phyloP scores from a whole-genome alignment of 2,888 invertebrate species.

The Campoplex nolae region DNA sequence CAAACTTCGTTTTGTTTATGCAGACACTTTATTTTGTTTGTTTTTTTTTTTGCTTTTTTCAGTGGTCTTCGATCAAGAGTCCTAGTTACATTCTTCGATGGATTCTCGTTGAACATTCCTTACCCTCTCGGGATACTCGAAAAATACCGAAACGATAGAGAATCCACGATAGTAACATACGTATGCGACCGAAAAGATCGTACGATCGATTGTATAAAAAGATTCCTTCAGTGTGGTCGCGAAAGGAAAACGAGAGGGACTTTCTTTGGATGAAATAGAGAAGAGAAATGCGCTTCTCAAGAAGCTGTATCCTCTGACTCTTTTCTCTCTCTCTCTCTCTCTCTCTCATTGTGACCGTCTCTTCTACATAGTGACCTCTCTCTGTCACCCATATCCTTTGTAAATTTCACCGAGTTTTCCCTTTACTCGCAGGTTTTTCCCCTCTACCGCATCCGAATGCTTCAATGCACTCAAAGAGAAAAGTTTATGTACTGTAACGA shows the following conservation, averaged over 20 bases:
- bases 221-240: conserved; percentile 42
- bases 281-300: conserved; percentile 24
- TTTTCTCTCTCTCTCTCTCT: neutral
- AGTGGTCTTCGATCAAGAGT: conserved; percentile 10
- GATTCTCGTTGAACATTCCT: conserved; percentile 32
- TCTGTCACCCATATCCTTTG: conserved; percentile 38
- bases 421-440: conserved; percentile 42
- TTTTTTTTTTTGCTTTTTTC: neutral
- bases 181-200: conserved; percentile 30
- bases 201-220: conserved; percentile 49
- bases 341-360: neutral
- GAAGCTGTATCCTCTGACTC: conserved; percentile 19
- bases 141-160: conserved; percentile 37
- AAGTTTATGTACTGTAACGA: conserved; percentile 62
- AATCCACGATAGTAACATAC: conserved; percentile 30
- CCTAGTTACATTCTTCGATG: conserved; percentile 33
- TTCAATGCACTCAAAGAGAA: conserved; percentile 60
- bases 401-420: conserved; percentile 42
- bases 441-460: conserved; percentile 13
- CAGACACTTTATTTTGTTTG: neutral
- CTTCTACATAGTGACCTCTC: neutral
- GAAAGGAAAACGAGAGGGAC: conserved; percentile 40
- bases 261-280: conserved; percentile 38
- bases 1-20: neutral
- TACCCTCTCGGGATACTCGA: conserved; percentile 20